phyloP scores from a whole-genome alignment of 2,888 invertebrate genomes.

The Eupithecia subumbrata region DNA sequence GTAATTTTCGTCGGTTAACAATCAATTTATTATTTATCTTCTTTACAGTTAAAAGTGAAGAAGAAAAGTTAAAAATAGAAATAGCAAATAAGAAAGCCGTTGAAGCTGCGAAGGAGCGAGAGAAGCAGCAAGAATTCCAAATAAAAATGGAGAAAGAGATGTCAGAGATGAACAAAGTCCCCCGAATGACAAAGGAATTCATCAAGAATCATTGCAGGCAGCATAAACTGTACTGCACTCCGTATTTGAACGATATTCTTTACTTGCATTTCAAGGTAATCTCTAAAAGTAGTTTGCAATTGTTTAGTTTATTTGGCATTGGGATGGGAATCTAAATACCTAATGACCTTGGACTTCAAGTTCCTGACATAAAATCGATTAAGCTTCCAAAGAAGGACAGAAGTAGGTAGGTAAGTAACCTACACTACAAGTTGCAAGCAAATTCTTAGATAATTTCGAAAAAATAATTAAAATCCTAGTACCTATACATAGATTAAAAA shows the following conservation, averaged over 20 bases:
- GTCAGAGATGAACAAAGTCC: conserved; percentile 69
- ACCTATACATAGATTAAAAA: not conserved
- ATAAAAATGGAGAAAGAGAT: conserved; percentile 67
- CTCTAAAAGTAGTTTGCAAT: not conserved
- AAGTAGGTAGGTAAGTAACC: not conserved
- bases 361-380: too few species aligned
- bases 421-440: not conserved
- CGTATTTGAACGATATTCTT: conserved; percentile 94
- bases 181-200: conserved; percentile 91
- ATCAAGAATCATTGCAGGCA: conserved; percentile 93
- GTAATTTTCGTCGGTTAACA: not conserved
- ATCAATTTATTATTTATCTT: not conserved
- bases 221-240: conserved; percentile 93
- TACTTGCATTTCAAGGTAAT: conserved; percentile 96
- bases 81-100: conserved; percentile 56
- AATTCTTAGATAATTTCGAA: not conserved
- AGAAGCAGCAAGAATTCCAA: conserved; percentile 61
- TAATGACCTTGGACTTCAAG: not conserved
- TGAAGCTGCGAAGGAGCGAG: conserved; percentile 59
- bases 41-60: conserved; percentile 36
- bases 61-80: conserved; percentile 46
- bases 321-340: not conserved
- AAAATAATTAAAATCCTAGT: too few species aligned
- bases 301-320: not conserved
- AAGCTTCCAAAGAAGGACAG: not conserved